phyloP scores from a whole-genome alignment of 2,113 vertebrate genomes.

The Bujurquina vittata region DNA sequence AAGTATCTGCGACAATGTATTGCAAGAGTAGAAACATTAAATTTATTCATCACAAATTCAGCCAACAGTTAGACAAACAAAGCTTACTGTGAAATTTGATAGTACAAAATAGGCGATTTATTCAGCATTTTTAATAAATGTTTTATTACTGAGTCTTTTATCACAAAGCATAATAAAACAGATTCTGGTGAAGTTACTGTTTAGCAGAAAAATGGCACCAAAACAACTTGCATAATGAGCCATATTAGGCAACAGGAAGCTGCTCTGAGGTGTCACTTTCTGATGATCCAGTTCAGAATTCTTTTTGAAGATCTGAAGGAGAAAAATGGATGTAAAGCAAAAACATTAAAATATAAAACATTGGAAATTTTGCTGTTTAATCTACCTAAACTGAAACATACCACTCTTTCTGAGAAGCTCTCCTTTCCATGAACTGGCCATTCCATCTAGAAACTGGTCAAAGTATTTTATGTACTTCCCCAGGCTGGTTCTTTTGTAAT shows the following conservation, averaged over 20 bases:
- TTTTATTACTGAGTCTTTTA: neutral
- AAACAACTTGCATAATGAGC: neutral
- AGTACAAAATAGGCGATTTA: neutral
- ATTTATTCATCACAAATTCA: conserved; percentile 55
- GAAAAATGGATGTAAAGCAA: neutral
- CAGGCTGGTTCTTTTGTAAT: conserved; percentile 92
- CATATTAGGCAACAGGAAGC: neutral
- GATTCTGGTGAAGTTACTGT: neutral
- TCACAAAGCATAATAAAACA: neutral
- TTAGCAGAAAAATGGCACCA: neutral
- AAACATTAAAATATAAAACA: neutral
- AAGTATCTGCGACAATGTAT: neutral
- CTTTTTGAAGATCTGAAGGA: conserved; percentile 86
- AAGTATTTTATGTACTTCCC: conserved; percentile 88
- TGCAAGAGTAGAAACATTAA: neutral
- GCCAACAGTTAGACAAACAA: conserved; percentile 4
- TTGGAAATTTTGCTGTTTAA: neutral
- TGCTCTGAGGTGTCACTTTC: neutral
- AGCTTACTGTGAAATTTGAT: neutral
- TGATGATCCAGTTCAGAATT: conserved; percentile 82
- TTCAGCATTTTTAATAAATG: neutral
- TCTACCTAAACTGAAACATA: conserved; percentile 61
- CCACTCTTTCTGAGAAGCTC: conserved; percentile 87
- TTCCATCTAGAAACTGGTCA: conserved; percentile 88
- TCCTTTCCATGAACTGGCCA: conserved; percentile 84